A percentile compares a stretch with the other conserved stretches of the same genome.
Conservation (phyloP, 1,140 invertebrate species). For the Schlechtendalia chinensis region DNA sequence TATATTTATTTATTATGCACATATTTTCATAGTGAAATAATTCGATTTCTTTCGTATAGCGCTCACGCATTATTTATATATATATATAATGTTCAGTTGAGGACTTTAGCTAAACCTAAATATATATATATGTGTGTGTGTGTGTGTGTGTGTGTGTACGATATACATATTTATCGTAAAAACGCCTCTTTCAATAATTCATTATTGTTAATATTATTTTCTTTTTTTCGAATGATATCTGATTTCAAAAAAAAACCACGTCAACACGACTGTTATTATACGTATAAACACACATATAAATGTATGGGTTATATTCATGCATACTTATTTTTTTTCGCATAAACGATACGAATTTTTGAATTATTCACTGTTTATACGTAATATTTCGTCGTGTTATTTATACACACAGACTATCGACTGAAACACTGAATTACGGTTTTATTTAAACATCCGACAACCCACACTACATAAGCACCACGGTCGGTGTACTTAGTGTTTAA, state of each 20-base stretch:
- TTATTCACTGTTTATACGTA: background rate
- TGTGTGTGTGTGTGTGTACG: too few relatives aligned
- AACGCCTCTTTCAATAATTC: background rate
- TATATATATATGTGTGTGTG: background rate
- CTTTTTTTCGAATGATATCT: too few relatives aligned
- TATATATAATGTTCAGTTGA: too few relatives aligned
- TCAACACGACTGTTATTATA: background rate
- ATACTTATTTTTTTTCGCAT: background rate
- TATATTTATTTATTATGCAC: background rate
- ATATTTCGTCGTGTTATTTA: background rate
- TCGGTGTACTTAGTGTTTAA: background rate
- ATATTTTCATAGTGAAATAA: background rate
- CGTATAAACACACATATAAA: too few relatives aligned
- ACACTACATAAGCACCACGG: background rate
- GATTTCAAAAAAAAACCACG: background rate
- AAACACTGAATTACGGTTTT: too few relatives aligned
- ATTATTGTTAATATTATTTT: too few relatives aligned
- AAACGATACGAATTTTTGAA: constrained; percentile 1
- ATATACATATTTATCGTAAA: background rate
- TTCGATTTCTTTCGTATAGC: background rate
- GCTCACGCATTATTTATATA: too few relatives aligned
- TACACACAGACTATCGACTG: too few relatives aligned
- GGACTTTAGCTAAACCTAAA: too few relatives aligned
- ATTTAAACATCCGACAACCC: too few relatives aligned
- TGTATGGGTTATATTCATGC: too few relatives aligned